Base-by-base conservation (phyloP, 2,113 vertebrate genomes). In the Prietella phreatophila region DNA sequence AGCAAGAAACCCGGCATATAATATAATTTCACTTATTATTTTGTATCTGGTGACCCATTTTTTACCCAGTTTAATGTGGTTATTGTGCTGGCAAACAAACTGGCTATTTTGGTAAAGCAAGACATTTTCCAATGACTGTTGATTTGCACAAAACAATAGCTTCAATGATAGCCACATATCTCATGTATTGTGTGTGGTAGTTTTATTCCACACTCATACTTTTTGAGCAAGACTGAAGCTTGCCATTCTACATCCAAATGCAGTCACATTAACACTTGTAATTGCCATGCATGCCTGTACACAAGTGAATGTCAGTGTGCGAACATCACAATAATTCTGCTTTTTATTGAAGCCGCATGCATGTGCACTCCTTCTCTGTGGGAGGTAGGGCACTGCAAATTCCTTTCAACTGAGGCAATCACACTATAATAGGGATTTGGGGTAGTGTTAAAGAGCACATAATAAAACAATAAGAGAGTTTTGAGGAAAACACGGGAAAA, bases 401-500 rank as follows among this genome's bases (percentile, higher is more conserved):
- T 91, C 69, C 87, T 93, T 91, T 92, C 79, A 92, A 82, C 90
- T 80, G 87, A 92, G 90, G 90, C 91, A 93, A 93, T 91, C 88
- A 90, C 69, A 69, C 85, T 63, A 93, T 93, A 91, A 93, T 91
- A 81, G 87, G 91, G 89, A 93, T 93, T 93, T 90, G 9, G 85
- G 89, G 79, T 85, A 89, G 84, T 47, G 83, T 91, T 91, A 84
- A 90, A 90, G 79, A 87, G 85, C 82, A 81, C 90, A 92, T 91
- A 90, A 91, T 91, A 91, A 92, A 94, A 93, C 91, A 93, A 92
- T 92, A 91, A 89, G 85, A 89, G 89, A 91, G 61, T 91, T 91
- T 92, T 60, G 85, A 92, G 82, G 89, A 83, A 89, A 79, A 15
- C 50, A 14, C 83, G 85, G 85, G 89, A 92, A 94, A 93, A 94